Percentiles rank a stretch among this genome's conserved stretches.
Evolutionary conservation across 2,888 invertebrate genomes (phyloP).

Genomic region (Lacanobia wlatinum): DNA sequence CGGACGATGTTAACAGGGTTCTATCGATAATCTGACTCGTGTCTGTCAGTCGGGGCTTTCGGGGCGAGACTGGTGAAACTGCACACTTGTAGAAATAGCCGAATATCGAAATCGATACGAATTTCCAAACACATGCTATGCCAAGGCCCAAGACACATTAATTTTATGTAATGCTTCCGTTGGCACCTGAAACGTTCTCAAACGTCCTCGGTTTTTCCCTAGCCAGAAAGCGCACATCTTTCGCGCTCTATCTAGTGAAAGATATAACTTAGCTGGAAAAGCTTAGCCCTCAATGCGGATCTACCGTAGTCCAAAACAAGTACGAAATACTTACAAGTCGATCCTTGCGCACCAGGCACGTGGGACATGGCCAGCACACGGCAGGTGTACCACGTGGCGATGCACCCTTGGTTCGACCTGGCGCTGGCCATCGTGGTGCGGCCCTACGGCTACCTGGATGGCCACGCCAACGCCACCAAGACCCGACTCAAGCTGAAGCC

Average conservation of each 20-base stretch:
- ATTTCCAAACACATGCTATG: neutral
- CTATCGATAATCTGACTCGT: neutral
- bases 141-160: neutral
- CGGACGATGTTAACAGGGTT: neutral
- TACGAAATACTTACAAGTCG: too few relatives aligned
- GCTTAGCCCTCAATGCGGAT: neutral
- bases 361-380: slow-evolving; percentile 26
- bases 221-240: neutral
- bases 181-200: neutral
- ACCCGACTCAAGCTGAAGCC: slow-evolving; percentile 38
- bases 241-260: neutral
- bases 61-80: neutral
- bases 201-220: too few relatives aligned
- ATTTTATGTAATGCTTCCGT: neutral
- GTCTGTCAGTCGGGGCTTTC: neutral
- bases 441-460: slow-evolving; percentile 53
- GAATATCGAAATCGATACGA: neutral
- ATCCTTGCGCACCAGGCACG: slow-evolving; percentile 19
- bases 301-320: too few relatives aligned
- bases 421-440: slow-evolving; percentile 50
- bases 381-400: slow-evolving; percentile 6
- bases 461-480: slow-evolving; percentile 51
- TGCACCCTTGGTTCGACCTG: slow-evolving; percentile 61
- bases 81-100: neutral
- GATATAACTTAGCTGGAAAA: neutral